Evolutionary conservation across 2,888 invertebrate species (phyloP).

Genomic region (Dryobota labecula): DNA sequence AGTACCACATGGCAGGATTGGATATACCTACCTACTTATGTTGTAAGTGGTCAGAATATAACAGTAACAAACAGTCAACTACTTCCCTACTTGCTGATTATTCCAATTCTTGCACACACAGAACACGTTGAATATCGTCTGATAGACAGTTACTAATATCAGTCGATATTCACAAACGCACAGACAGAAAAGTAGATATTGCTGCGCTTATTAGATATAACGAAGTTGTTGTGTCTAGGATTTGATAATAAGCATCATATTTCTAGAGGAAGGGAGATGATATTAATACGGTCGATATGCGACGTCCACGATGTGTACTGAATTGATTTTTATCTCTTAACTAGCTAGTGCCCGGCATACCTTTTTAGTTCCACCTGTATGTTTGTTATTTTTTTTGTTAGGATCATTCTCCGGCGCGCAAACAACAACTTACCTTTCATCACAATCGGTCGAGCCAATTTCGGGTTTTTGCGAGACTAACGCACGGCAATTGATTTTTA

Average conservation of each 20-base stretch:
- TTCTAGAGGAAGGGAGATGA: background rate
- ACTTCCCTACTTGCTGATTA: background rate
- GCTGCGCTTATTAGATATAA: background rate
- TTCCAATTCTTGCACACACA: background rate
- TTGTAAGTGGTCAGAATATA: background rate
- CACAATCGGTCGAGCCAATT: too few relatives aligned
- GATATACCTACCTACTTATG: too few relatives aligned
- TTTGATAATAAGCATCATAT: slow-evolving; percentile 6
- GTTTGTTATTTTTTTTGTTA: too few relatives aligned
- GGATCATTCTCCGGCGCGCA: too few relatives aligned
- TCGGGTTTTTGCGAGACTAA: too few relatives aligned
- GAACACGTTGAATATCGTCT: background rate
- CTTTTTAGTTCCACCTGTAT: too few relatives aligned
- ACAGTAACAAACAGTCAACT: background rate
- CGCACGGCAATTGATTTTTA: too few relatives aligned
- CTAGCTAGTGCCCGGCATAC: too few relatives aligned
- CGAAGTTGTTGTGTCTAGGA: background rate
- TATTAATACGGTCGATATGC: background rate
- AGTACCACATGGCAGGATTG: background rate
- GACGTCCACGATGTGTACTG: background rate
- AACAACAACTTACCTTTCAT: too few relatives aligned
- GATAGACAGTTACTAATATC: background rate
- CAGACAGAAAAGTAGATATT: background rate
- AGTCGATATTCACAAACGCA: background rate
- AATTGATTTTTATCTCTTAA: slow-evolving; percentile 35